Conservation (phyloP, 2,797 vertebrate species). For the Danio jaintianensis region DNA sequence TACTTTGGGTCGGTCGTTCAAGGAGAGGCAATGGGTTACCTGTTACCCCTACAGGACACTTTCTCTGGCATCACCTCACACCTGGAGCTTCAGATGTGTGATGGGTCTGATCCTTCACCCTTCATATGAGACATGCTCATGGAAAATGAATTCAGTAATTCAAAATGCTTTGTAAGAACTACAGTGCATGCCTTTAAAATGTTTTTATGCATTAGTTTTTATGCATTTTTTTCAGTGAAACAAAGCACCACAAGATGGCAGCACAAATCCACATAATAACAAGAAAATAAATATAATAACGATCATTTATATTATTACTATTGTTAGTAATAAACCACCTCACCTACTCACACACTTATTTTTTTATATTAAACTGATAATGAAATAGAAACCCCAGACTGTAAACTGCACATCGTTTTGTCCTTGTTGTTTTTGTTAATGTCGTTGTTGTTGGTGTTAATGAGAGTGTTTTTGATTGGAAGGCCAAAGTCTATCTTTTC, state of each 20-base stretch:
- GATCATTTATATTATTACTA: not conserved
- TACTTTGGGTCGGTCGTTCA: constrained; percentile 73
- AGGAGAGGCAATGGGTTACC: constrained; percentile 76
- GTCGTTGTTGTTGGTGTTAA: not conserved
- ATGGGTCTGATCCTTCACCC: constrained; percentile 72
- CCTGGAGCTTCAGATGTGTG: constrained; percentile 84
- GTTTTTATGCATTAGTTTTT: not conserved
- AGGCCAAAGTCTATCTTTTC: too few relatives aligned
- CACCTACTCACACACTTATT: not conserved
- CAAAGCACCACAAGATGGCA: constrained; percentile 68
- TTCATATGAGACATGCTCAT: constrained; percentile 62
- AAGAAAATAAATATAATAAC: too few relatives aligned
- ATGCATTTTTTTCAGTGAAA: not conserved
- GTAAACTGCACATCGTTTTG: not conserved
- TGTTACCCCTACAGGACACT: constrained; percentile 80
- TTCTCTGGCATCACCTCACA: constrained; percentile 84
- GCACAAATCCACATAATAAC: constrained; percentile 11
- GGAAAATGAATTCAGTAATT: not conserved
- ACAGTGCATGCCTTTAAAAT: not conserved
- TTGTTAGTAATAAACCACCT: not conserved
- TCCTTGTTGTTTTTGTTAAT: not conserved
- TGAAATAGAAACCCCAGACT: not conserved
- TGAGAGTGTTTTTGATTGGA: not conserved
- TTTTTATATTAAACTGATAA: not conserved
- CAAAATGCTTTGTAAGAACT: not conserved